Evolutionary conservation across 2,888 invertebrate species (phyloP), one percentile per base, ranked within the genome.

Genomic region (Drosophila peninsularis): DNA sequence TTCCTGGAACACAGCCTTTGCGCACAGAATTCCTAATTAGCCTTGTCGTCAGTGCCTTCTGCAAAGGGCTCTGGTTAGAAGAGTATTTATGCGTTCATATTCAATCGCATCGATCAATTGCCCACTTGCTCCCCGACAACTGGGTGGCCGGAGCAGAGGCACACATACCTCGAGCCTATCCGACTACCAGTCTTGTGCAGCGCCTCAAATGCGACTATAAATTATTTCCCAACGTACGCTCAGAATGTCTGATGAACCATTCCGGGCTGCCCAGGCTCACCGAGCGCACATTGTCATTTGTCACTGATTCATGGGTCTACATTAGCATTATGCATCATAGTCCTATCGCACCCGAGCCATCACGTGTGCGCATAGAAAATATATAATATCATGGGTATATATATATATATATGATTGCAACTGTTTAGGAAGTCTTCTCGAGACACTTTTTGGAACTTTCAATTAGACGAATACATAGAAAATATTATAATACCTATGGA

Each of bases 21-120:
- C 80, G 70, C 78, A 78, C 81, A 71, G 85, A 80, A 88, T 85
- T 56, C 66, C 65, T 79, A 83, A 88, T 86, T 86, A 88, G 74
- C 17, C 53, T 39, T 41, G 53, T 39, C 55, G 36, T 17, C 37
- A 4, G 14, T 47, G 52, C 21, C 67, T 27, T 24, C 30, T 14
- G 27, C 44, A 37, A 63, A 82, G 73, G 68, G 73, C 67, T 63
- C 71, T 57, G 56, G 56, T 67, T 66, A 74, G 50, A 36, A 62
- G 36, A 36, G 74, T 78, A 83, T 81, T 78, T 83, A 87, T 81
- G 88, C 82, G 88, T 78, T 84, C 83, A 67, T 67, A 71, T 77
- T 62, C 69, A 67, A 61, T 52, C 64, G 69, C 61, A 79, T 82
- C 69, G 85, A 79, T 82, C 82, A 86, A 71, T 74, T 71, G 85